Evolutionary conservation across 2,888 invertebrate genomes (phyloP).

Genomic region (Hypsopygia costalis): DNA sequence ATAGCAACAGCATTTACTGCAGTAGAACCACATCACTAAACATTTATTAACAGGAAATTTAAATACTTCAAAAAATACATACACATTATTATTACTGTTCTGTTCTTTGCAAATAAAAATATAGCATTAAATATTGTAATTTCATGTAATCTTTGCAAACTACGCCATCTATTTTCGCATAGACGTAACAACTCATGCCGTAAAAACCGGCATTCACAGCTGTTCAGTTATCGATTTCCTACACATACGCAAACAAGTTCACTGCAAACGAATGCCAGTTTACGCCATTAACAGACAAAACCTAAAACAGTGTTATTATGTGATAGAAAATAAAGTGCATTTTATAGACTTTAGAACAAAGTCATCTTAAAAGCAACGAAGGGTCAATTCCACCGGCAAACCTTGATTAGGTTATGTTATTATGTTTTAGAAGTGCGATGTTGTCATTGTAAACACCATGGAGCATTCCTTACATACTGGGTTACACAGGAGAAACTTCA

Average conservation of each 20-base stretch:
- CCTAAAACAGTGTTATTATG: slow-evolving; percentile 21
- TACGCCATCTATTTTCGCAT: slow-evolving; percentile 37
- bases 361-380: neutral
- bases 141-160: too few species aligned
- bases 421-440: slow-evolving; percentile 17
- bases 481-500: slow-evolving; percentile 57
- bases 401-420: slow-evolving; percentile 42
- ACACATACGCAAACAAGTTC: slow-evolving; percentile 49
- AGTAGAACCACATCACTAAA: too few species aligned
- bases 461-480: slow-evolving; percentile 42
- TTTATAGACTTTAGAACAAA: neutral
- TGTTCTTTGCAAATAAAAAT: too few species aligned
- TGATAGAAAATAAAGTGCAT: slow-evolving; percentile 6
- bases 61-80: too few species aligned
- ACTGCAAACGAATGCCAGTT: slow-evolving; percentile 47
- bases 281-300: slow-evolving; percentile 27
- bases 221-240: slow-evolving; percentile 65
- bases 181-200: slow-evolving; percentile 5
- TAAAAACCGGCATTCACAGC: slow-evolving; percentile 42
- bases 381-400: neutral
- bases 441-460: slow-evolving; percentile 34
- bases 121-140: too few species aligned
- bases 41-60: too few species aligned
- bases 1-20: too few species aligned
- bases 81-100: too few species aligned